These are phyloP conservation scores for Entomyzon cyanotis DNA, from an alignment of 2,113 vertebrate species.

Conservation along the genomic window DNA sequence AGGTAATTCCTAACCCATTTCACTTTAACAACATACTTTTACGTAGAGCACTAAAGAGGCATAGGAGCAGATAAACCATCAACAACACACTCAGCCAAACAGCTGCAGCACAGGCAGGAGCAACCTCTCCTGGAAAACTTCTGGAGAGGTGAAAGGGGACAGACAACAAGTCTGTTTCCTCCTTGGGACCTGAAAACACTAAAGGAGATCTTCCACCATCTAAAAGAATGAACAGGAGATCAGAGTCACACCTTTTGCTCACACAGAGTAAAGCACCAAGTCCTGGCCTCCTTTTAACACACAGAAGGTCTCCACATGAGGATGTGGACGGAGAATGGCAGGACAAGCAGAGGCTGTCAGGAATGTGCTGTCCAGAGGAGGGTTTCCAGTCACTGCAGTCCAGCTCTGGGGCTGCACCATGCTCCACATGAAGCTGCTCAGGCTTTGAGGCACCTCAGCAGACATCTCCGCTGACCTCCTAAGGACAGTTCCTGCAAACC, in stretches of 20 bases:
- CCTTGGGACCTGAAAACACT: background rate
- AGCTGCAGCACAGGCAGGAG: background rate
- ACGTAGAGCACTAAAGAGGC: background rate
- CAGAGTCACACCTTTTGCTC: background rate
- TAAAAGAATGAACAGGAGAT: background rate
- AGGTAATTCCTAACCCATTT: background rate
- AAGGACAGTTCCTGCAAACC: background rate
- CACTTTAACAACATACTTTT: background rate
- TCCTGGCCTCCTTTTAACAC: background rate
- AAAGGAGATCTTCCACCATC: background rate
- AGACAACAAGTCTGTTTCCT: background rate
- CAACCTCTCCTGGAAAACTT: background rate
- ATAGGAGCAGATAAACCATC: background rate
- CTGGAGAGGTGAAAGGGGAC: background rate
- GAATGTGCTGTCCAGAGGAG: background rate
- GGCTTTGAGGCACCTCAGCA: background rate
- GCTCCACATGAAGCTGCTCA: background rate
- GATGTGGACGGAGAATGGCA: background rate
- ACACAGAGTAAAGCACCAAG: background rate
- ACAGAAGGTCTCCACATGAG: background rate
- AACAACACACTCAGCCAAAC: background rate
- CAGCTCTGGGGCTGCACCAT: background rate
- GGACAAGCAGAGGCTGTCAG: background rate
- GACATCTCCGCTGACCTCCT: rapidly evolving
- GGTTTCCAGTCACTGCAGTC: background rate